Evolutionary conservation across 1,140 invertebrate species (phyloP), one percentile per base, ranked within the genome.

Genomic region (Drosophila arizonae): DNA sequence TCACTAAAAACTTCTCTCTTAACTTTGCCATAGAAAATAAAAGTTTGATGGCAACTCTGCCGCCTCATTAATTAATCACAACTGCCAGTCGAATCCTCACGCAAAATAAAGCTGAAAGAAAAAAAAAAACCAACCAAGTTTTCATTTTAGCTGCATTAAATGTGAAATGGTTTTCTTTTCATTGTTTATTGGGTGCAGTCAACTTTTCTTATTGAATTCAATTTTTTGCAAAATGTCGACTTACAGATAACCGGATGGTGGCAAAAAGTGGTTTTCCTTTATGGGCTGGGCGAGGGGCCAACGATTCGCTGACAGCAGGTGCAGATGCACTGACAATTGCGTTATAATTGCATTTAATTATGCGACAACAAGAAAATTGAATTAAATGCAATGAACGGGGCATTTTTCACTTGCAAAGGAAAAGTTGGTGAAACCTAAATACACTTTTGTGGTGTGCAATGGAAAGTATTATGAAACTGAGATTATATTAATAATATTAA

Each of bases 341-440:
- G 70, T 41, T 69, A 57, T 85, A 86, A 85, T 81, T 85, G 63
- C 66, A 72, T 80, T 84, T 80, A 85, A 85, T 86, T 87, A 76
- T 72, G 71, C 43, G 57, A 60, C 75, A 64, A 64, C 67, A 72
- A 71, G 77, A 72, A 86, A 72, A 77, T 86, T 77, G 56, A 82
- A 82, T 82, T 67, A 76, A 79, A 68, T 64, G 74, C 68, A 58
- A 61, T 72, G 21, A 67, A 62, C 26, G 63, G 60, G 6, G 51
- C 45, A 55, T 67, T 61, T 57, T 61, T 72, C 24, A 51, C 36
- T 79, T 73, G 65, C 8, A 33, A 26, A 13, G 3, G 17, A 52
- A 56, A 9, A 21, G 26, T 13, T 46, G 26, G 8, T 5, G 43
- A 60, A 33, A 9, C 5, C 17, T 13, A 13, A 60, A 60, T 48